Conservation (phyloP, 2,797 vertebrate species). For the Chaunax sp. region DNA sequence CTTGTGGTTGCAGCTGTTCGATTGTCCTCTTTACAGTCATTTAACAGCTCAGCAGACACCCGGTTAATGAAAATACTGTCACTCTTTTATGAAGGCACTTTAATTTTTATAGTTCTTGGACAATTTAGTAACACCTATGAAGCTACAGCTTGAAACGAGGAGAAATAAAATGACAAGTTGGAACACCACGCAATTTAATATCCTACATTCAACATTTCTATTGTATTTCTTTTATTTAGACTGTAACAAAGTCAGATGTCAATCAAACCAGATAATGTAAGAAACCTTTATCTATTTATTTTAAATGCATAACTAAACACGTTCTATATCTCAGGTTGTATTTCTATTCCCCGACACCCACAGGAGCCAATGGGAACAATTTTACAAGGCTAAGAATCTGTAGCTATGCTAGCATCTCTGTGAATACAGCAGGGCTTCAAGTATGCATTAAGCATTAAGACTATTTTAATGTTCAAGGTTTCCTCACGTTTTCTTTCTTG, state of each 20-base stretch:
- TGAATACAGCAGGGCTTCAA: too few species aligned
- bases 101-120: background rate
- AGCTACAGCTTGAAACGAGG: background rate
- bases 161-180: background rate
- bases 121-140: background rate
- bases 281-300: too few species aligned
- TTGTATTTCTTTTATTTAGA: background rate
- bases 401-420: too few species aligned
- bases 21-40: background rate
- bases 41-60: constrained; percentile 6
- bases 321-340: background rate
- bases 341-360: too few species aligned
- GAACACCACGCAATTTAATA: background rate
- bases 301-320: background rate
- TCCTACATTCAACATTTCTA: background rate
- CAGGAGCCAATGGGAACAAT: too few species aligned
- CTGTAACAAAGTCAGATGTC: background rate
- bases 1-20: background rate
- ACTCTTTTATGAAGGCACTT: background rate
- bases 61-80: background rate
- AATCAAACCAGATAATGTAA: background rate
- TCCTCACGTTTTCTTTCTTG: too few species aligned
- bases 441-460: too few species aligned
- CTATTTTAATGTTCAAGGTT: too few species aligned
- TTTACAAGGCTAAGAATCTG: too few species aligned